Evolutionary conservation across 2,888 invertebrate species (phyloP).

Genomic region (Muscina levida): DNA sequence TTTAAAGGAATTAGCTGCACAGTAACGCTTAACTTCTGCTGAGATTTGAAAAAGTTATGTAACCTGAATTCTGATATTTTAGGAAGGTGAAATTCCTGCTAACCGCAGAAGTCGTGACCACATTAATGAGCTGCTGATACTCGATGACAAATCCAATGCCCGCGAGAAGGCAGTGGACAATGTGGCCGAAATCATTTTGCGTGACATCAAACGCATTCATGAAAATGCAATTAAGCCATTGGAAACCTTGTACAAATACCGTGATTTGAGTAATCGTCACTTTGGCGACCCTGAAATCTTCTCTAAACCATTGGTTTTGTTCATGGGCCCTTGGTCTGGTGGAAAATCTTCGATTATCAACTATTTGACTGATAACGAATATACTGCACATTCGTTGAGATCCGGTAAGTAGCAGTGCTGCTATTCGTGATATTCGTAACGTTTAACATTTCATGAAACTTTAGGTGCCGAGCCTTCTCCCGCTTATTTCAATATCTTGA

Average conservation of each 20-base stretch:
- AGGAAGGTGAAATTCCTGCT: constrained; percentile 88
- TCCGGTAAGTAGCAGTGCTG: constrained; percentile 92
- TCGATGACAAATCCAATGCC: constrained; percentile 88
- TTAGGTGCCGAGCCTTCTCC: constrained; percentile 96
- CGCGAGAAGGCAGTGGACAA: constrained; percentile 86
- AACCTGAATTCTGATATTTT: constrained; percentile 28
- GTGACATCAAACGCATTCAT: constrained; percentile 91
- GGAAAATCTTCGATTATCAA: constrained; percentile 97
- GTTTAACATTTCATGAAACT: too few relatives aligned
- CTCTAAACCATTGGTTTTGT: constrained; percentile 94
- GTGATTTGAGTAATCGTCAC: constrained; percentile 94
- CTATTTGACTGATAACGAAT: constrained; percentile 93
- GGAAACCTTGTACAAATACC: constrained; percentile 94
- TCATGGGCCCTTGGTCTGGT: constrained; percentile 98
- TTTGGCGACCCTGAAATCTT: constrained; percentile 97
- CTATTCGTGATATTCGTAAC: neutral
- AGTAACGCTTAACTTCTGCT: neutral
- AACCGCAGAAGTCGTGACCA: constrained; percentile 90
- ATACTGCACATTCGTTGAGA: constrained; percentile 89
- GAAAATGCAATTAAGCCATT: constrained; percentile 93
- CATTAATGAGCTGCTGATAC: constrained; percentile 88
- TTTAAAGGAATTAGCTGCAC: constrained; percentile 3
- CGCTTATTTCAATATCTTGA: constrained; percentile 94
- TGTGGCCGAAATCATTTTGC: constrained; percentile 88
- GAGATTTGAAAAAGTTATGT: neutral